Conservation (phyloP, 2,888 invertebrate species). For the Automeris io region DNA sequence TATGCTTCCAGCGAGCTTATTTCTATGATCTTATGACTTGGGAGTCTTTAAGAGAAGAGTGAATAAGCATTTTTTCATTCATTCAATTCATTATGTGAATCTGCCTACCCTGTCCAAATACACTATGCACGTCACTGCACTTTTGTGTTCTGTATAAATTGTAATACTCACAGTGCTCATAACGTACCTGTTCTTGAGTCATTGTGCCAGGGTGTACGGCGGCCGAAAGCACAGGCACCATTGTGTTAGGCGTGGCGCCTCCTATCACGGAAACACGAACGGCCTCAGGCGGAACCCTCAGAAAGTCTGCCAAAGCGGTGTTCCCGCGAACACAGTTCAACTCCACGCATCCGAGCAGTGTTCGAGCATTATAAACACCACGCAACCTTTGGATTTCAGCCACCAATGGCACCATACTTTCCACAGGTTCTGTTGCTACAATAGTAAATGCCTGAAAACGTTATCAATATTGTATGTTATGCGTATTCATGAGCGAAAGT, state of each 20-base stretch:
- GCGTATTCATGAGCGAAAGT: too few species aligned
- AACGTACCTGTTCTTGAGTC: constrained; percentile 54
- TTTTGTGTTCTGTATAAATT: too few species aligned
- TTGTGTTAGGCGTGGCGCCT: constrained; percentile 82
- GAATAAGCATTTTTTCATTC: too few species aligned
- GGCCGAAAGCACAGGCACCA: constrained; percentile 83
- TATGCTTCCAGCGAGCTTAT: too few species aligned
- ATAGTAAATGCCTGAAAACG: constrained; percentile 55
- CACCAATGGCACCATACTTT: constrained; percentile 84
- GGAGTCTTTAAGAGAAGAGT: too few species aligned
- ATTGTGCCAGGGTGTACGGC: constrained; percentile 75
- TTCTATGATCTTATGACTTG: too few species aligned
- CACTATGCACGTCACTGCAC: too few species aligned
- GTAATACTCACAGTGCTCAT: too few species aligned
- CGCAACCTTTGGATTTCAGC: constrained; percentile 80
- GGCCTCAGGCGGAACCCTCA: constrained; percentile 76
- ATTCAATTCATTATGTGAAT: too few species aligned
- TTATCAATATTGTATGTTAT: too few species aligned
- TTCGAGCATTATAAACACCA: constrained; percentile 48
- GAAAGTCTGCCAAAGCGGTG: constrained; percentile 81
- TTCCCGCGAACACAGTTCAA: constrained; percentile 83
- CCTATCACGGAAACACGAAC: constrained; percentile 82
- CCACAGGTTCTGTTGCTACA: constrained; percentile 75
- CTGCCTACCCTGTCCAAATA: too few species aligned
- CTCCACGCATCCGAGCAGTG: constrained; percentile 81